Percentiles rank a stretch among this genome's conserved stretches.
phyloP scores from a whole-genome alignment of 2,797 vertebrate species.

The Phyllotis vaccarum region DNA sequence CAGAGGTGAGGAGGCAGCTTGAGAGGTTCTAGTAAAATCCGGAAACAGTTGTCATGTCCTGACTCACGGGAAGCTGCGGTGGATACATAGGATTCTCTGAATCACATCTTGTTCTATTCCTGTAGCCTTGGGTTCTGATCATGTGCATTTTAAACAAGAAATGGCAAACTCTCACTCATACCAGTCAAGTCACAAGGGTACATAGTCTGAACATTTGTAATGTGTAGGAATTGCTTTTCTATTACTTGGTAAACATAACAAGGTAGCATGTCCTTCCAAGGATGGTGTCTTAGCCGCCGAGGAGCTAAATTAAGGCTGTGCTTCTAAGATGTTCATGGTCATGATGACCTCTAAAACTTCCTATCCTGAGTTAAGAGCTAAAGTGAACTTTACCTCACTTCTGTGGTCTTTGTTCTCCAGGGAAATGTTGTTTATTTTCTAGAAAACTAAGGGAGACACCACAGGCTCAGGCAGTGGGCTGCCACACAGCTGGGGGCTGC shows the following conservation, averaged over 20 bases:
- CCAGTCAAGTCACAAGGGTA: neutral
- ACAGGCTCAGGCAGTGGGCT: neutral
- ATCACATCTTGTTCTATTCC: neutral
- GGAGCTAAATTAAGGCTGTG: neutral
- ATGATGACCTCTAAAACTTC: neutral
- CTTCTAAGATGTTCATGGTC: neutral
- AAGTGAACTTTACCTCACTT: neutral
- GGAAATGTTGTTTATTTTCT: neutral
- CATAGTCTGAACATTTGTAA: neutral
- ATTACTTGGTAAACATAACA: neutral
- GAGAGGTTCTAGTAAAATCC: neutral
- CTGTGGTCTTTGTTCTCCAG: rapidly evolving
- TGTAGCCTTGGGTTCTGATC: neutral
- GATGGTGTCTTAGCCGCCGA: neutral
- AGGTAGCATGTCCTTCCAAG: neutral
- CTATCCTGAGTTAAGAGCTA: neutral
- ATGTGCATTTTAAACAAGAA: neutral
- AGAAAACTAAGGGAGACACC: neutral
- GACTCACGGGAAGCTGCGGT: neutral
- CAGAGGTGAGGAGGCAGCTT: neutral
- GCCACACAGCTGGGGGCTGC: neutral
- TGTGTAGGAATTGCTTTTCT: neutral
- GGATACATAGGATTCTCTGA: neutral
- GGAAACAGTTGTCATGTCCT: neutral
- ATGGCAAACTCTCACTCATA: too few species aligned